Evolutionary conservation across 2,797 vertebrate genomes (phyloP), one percentile per base, ranked within the genome.

Genomic region (Selene dorsalis): DNA sequence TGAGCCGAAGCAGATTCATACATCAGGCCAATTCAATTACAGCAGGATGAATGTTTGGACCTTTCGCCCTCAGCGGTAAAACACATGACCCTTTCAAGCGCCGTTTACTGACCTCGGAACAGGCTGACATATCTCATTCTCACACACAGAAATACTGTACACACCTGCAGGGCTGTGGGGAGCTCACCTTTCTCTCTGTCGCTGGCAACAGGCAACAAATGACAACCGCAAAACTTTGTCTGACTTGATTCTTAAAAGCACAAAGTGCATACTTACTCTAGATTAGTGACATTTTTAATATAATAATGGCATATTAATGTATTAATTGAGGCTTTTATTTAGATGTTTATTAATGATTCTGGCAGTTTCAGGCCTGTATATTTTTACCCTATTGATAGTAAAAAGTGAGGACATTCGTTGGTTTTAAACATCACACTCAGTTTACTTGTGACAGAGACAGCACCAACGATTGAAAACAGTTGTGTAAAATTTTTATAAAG

Each of bases 31-130:
- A 52, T 71, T 81, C 63, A 66, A 76, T 86, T 86, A 85, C 41
- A 43, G 80, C 11, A 4, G 53, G 57, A 80, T 73, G 82, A 73
- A 87, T 80, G 87, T 73, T 60, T 35, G 77, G 83, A 80, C 78
- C 84, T 78, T 75, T 28, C 17, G 60, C 58, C 61, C 73, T 11
- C 32, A 0, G 77, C 85, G 67, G 82, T 88, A 65, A 87, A 90
- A 82, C 80, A 61, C 68, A 69, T 1, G 52, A 86, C 74, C 83
- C 48, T 43, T 78, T 62, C 68, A 80, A 80, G 63, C 1, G 66
- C 28, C 57, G 81, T 45, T 81, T n/a, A 61, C 78, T 86, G 88
- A 87, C 84, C 82, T 86, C 35, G 70, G 66, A 75, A 26, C 69
- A 45, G 72, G 69, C 28, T 1, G 28, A 26, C 64, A 4, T 80